Base-by-base conservation (phyloP, 2,888 invertebrate species). In the Drosophila falleni region DNA sequence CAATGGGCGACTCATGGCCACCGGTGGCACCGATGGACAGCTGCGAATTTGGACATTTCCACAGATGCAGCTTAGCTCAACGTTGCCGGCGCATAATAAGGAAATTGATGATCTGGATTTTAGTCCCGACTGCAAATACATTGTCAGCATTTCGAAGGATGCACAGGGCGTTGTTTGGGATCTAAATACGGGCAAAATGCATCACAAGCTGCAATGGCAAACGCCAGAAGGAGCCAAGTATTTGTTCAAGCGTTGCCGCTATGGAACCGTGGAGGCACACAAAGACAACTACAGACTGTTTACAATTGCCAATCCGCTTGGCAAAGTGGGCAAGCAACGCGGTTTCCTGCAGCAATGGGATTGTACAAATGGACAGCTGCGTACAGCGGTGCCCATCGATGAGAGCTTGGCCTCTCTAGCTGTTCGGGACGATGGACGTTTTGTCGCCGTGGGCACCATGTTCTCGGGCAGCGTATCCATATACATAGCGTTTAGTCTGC, bases 81-180 rank as follows among this genome's bases (percentile, higher is more conserved):
- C 96, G 80, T 93, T 98, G 10, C 94, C 95, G 86, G 97, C 96
- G 37, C 98, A 98, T 89, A 94, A 94, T 60, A 97, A 97, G 93
- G 98, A 98, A 94, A 96, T 99, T 75, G 98, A 98, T 90, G 98
- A 98, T 92, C 92, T 99, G 59, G 98, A 98, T 93, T 97, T 98
- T 91, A 97, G 97, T 93, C 96, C 96, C 2, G 95, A 95, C 89
- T 96, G 96, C 71, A 95, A 95, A 58, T 93, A 95, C 90, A 93
- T 98, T 58, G 96, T 96, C 56, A 97, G 97, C 83, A 96, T 98
- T 77, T 96, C 97, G 0, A 97, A 98, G 93, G 98, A 98, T 93
- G 97, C 97, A 4, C 94, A 95, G 80, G 97, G 96, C 6, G 94
- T 95, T 80, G 93, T 98, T 23, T 99, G 98, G 98, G 94, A 95